phyloP scores from a whole-genome alignment of 2,113 vertebrate genomes.

The Malurus melanocephalus region DNA sequence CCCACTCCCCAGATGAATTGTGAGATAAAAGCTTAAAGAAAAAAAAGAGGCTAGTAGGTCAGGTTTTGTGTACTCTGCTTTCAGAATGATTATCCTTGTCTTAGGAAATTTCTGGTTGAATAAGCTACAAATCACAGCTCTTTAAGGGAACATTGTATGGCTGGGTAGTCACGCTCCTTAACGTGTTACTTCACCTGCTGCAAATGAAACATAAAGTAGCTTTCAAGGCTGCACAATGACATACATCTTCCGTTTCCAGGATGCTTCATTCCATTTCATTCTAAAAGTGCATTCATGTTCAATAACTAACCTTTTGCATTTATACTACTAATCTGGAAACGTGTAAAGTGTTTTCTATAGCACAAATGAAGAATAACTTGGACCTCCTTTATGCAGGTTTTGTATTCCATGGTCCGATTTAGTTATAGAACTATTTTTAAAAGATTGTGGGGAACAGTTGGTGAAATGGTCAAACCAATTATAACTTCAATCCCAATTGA shows the following conservation, averaged over 20 bases:
- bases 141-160: conserved; percentile 45
- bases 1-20: not conserved
- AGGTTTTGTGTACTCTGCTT: conserved; percentile 61
- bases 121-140: conserved; percentile 53
- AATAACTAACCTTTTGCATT: not conserved
- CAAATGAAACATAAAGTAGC: conserved; percentile 32
- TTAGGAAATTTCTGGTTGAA: conserved; percentile 63
- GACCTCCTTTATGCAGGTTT: not conserved
- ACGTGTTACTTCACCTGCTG: conserved; percentile 13
- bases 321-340: not conserved
- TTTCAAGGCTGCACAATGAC: not conserved
- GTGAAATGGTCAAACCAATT: not conserved
- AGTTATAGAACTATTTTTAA: not conserved
- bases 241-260: not conserved
- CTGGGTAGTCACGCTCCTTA: conserved; percentile 9
- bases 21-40: conserved; percentile 45
- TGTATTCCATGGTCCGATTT: not conserved
- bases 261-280: not conserved
- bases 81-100: conserved; percentile 58
- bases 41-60: conserved; percentile 49
- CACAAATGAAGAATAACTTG: not conserved
- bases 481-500: not conserved
- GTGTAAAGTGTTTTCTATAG: not conserved
- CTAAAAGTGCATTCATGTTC: not conserved
- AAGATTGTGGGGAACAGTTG: not conserved